phyloP scores from a whole-genome alignment of 35 echinoderm and acorn worm genomes.

The Lytechinus variegatus region DNA sequence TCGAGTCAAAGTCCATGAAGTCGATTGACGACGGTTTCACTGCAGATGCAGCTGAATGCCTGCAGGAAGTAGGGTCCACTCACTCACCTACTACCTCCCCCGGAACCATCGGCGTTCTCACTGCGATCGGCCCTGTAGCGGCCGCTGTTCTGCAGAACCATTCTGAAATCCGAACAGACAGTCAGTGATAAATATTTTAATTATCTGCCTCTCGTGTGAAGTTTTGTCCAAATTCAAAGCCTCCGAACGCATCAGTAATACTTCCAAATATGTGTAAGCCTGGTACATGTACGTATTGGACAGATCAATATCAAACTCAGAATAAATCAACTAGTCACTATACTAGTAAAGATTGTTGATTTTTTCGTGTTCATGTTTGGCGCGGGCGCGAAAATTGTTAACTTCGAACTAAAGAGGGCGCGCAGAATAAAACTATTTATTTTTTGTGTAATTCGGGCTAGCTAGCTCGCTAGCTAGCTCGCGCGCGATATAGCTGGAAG shows the following conservation, averaged over 20 bases:
- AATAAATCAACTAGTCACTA: too few relatives aligned
- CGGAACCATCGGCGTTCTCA: not conserved
- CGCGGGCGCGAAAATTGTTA: constrained; percentile 39
- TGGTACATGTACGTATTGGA: not conserved
- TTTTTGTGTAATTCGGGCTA: too few relatives aligned
- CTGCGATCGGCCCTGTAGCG: constrained; percentile 56
- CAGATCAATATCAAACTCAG: not conserved
- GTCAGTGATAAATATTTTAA: not conserved
- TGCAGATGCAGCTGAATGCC: too few relatives aligned
- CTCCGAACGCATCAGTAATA: too few relatives aligned
- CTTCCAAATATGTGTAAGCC: too few relatives aligned
- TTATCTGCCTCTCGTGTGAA: not conserved
- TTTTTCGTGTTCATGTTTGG: not conserved
- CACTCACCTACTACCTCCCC: not conserved
- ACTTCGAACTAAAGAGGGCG: not conserved
- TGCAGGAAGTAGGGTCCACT: too few relatives aligned
- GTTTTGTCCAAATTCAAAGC: too few relatives aligned
- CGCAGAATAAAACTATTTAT: too few relatives aligned
- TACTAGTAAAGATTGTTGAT: not conserved
- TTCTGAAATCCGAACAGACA: not conserved
- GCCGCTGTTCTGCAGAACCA: constrained; percentile 95
- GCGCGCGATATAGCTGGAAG: too few relatives aligned
- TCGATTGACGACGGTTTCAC: too few relatives aligned
- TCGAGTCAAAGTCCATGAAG: too few relatives aligned
- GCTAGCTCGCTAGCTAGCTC: too few relatives aligned